Evolutionary conservation across 92 coral and sea anemone genomes (phyloP), one percentile per base, ranked within the genome.

Genomic region (Zoanthus solanderi): DNA sequence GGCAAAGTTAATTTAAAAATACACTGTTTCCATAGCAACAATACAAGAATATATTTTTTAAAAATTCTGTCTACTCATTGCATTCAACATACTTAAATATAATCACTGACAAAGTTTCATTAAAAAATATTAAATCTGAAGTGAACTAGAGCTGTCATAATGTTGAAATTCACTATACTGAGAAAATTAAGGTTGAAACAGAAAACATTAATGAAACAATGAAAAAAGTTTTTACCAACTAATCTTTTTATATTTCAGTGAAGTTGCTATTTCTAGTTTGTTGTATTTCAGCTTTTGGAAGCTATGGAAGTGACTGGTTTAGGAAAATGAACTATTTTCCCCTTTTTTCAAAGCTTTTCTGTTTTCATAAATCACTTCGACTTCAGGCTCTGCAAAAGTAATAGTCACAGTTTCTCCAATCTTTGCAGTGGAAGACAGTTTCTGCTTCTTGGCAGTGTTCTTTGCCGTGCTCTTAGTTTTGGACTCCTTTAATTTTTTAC

Each of bases 401-500:
- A 56, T 78, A 31, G 83, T 57, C 50, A 78, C 71, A 78, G 83
- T 78, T 78, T 57, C 83, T 9, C 7, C 30, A 1, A 78, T 4
- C 29, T 56, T 56, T 78, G 71, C 68, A 54, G 10, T 56, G 28
- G 30, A 23, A 54, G 68, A 77, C 67, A 29, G 10, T 57, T 78
- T 78, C 11, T 78, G 83, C 71, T 78, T 57, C 83, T 56, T 78
- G 37, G 48, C 83, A 56, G 69, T 78, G 29, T 78, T 78, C 53
- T 78, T 77, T 29, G 68, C 79, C 58, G 15, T 75, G 56, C 56
- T 9, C 93, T 78, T 88, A 75, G 34, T 90, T 93, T 47, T 91
- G 90, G 2, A 30, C 14, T 1, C 87, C 84, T 13, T 85, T 78
- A 72, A 83, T 87, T 45, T 48, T 65, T 67, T 91, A 74, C 93